phyloP scores from a whole-genome alignment of 2,797 vertebrate species.

The Pyrocephalus nanus region DNA sequence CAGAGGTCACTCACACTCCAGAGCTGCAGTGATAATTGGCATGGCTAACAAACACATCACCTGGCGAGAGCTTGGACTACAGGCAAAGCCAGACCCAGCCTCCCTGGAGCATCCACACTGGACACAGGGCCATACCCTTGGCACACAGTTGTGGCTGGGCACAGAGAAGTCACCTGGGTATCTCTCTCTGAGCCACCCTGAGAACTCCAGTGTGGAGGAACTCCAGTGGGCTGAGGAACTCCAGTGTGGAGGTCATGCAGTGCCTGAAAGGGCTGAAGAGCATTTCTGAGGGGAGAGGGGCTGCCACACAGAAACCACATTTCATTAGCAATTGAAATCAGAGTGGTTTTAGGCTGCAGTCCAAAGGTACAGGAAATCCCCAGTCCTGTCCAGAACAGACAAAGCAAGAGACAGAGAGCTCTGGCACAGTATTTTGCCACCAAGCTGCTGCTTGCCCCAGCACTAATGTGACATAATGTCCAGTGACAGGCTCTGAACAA shows the following conservation, averaged over 20 bases:
- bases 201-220: background rate
- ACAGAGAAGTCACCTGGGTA: background rate
- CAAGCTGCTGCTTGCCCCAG: background rate
- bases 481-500: slow-evolving; percentile 25
- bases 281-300: background rate
- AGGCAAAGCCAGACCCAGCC: background rate
- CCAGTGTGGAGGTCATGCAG: background rate
- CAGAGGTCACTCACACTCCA: background rate
- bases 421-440: background rate
- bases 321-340: slow-evolving; percentile 15
- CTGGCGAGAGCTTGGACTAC: background rate
- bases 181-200: background rate
- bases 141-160: background rate
- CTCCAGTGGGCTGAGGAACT: background rate
- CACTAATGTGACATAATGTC: slow-evolving; percentile 46
- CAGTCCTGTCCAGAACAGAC: slow-evolving; percentile 21
- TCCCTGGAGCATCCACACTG: background rate
- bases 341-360: slow-evolving; percentile 8
- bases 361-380: slow-evolving; percentile 55
- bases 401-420: slow-evolving; percentile 19
- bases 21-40: background rate
- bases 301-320: background rate
- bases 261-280: background rate
- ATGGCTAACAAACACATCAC: background rate
- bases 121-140: background rate